Evolutionary conservation across 1,140 invertebrate species (phyloP).

Genomic region (Zaprionus capensis): DNA sequence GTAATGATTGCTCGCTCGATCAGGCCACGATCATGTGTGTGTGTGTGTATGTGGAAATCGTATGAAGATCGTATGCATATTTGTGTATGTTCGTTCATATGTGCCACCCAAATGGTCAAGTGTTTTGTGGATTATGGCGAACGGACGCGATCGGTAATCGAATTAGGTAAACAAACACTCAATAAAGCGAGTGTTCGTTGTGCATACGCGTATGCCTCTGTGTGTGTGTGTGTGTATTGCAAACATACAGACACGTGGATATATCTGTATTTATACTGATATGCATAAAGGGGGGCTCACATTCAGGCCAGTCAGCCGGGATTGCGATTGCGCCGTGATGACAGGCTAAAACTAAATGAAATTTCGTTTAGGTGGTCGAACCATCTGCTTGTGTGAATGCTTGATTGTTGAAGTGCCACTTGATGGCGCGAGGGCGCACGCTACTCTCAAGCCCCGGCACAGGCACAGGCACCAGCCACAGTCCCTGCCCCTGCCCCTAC

Average conservation of each 20-base stretch:
- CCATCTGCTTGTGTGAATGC: constrained; percentile 82
- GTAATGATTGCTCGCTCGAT: constrained; percentile 37
- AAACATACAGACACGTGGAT: constrained; percentile 35
- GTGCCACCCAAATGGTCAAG: constrained; percentile 80
- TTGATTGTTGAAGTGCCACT: constrained; percentile 83
- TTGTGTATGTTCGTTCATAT: constrained; percentile 37
- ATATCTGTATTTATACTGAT: constrained; percentile 9
- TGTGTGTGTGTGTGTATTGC: constrained; percentile 1
- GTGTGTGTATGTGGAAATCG: constrained; percentile 10
- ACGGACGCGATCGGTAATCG: constrained; percentile 81
- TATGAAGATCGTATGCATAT: constrained; percentile 24
- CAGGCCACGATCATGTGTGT: constrained; percentile 1
- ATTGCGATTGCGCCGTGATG: constrained; percentile 72
- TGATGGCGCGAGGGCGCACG: constrained; percentile 78
- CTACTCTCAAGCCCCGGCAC: constrained; percentile 55
- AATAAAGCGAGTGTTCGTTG: constrained; percentile 78
- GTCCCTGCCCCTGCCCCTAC: background rate
- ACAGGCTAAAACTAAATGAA: constrained; percentile 77
- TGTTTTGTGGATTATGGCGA: constrained; percentile 78
- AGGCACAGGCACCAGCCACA: too few relatives aligned
- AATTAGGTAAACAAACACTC: constrained; percentile 82
- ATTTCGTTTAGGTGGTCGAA: constrained; percentile 78
- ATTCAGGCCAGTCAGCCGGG: constrained; percentile 50
- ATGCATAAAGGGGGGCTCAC: constrained; percentile 14
- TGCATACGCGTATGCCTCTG: constrained; percentile 55